Base-by-base conservation (phyloP, 2,888 invertebrate genomes). In the Ametastegia equiseti region DNA sequence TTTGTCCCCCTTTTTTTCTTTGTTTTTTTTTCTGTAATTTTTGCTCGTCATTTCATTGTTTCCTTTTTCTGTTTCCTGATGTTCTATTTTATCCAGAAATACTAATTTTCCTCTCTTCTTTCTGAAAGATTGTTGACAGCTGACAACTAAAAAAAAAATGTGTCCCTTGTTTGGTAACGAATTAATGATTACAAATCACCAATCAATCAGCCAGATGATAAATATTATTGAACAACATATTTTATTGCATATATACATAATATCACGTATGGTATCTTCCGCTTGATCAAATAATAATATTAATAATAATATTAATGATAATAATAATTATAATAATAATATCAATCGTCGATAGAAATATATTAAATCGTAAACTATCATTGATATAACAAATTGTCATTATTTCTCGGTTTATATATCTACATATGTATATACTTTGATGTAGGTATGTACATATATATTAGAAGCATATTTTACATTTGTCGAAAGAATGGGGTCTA, bases 241-340 rank as follows among this genome's bases (percentile, higher is more conserved):
- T 86, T 86, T 86, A 86, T 86, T 86, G 85, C 85, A 83, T 82
- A 80, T 85, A 84, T 84, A 85, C 83, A 84, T 83, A 84, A 83
- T 82, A 83, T 82, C 85, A 57, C 65, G 57, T 57, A 39, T 23
- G 30, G 60, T 36, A 36, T 79, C 77, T 47, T 80, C 50, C 19
- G 36, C 36, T 67, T 71, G 36, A 33, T 69, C 33, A n/a, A 45
- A 80, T 63, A 30, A 47, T 65, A 23, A 57, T 63, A 54, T 23
- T 39, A 42, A 80, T 80, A 65, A 78, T 78, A 63, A 80, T 80
- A 45, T n/a, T 80, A 73, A 45, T 80, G 45, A 39, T 79, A 63
- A 36, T 60, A 80, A 47, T 50, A 57, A 63, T 75, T 73, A 80
- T 57, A 63, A 45, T 77, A 75, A 78, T 75, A 79, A 81, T 75